These are phyloP conservation scores for Sorex fumeus DNA, from an alignment of 2,113 vertebrate genomes.

Conservation along the genomic window DNA sequence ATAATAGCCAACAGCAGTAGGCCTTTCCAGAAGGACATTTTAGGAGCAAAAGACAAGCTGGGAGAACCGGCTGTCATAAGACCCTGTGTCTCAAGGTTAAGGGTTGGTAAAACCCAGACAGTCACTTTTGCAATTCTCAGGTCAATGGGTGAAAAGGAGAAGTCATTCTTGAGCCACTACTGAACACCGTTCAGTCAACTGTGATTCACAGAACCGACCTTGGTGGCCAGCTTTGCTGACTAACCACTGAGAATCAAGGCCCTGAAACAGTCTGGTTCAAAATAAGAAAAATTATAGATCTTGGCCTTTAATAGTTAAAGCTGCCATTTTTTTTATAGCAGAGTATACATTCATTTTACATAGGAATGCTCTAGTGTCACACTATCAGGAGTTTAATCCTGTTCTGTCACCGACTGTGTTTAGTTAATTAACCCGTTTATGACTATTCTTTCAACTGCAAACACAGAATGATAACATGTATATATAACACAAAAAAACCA, in stretches of 20 bases:
- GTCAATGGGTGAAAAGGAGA: neutral
- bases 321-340: neutral
- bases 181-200: neutral
- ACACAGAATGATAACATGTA: neutral
- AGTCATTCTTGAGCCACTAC: neutral
- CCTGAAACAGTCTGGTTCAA: neutral
- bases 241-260: neutral
- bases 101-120: fast-evolving
- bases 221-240: neutral
- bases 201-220: neutral
- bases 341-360: neutral
- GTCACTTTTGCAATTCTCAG: neutral
- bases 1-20: neutral
- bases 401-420: neutral
- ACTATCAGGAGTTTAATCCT: neutral
- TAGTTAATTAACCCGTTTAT: neutral
- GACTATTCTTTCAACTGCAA: conserved; percentile 20
- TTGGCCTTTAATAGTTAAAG: neutral
- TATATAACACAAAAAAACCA: no score
- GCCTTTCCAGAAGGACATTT: conserved; percentile 3
- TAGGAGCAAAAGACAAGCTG: neutral
- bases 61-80: neutral
- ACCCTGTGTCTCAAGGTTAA: neutral
- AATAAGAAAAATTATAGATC: conserved; percentile 10
- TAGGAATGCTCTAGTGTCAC: neutral